Evolutionary conservation across 2,888 invertebrate species (phyloP).

Genomic region (Orthosia gracilis): DNA sequence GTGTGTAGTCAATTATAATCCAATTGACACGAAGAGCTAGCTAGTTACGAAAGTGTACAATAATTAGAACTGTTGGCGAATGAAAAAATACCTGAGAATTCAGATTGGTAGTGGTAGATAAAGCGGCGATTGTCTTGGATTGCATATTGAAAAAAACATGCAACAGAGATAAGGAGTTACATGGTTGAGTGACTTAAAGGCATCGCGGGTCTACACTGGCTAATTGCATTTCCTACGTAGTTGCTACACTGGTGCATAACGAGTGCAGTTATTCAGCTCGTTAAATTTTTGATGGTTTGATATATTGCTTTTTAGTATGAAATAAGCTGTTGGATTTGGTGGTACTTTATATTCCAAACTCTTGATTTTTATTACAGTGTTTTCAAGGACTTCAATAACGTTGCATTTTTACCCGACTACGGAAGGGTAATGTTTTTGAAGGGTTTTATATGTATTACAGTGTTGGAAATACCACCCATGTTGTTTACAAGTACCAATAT

Average conservation of each 20-base stretch:
- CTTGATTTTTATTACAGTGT: background rate
- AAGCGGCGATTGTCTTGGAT: constrained; percentile 87
- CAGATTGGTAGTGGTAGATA: constrained; percentile 88
- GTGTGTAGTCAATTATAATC: constrained; percentile 71
- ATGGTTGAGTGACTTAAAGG: constrained; percentile 86
- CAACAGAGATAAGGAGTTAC: constrained; percentile 90
- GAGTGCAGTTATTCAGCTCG: constrained; percentile 65
- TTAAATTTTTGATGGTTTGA: constrained; percentile 67
- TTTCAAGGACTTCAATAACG: background rate
- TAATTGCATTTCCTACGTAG: constrained; percentile 90
- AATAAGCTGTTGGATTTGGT: constrained; percentile 29
- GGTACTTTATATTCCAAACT: constrained; percentile 26
- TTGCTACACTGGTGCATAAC: constrained; percentile 81
- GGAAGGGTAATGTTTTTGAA: background rate
- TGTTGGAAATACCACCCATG: constrained; percentile 1
- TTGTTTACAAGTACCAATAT: background rate
- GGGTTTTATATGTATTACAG: background rate
- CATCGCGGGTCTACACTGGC: constrained; percentile 83
- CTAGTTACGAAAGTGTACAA: constrained; percentile 87
- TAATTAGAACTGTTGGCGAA: constrained; percentile 88
- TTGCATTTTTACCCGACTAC: background rate
- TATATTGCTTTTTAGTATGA: constrained; percentile 51
- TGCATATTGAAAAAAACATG: constrained; percentile 91
- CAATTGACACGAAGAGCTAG: constrained; percentile 86
- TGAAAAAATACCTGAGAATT: constrained; percentile 90